These are phyloP conservation scores for Drosophila chauvacae DNA, from an alignment of 1,140 invertebrate genomes.

Conservation along the genomic window DNA sequence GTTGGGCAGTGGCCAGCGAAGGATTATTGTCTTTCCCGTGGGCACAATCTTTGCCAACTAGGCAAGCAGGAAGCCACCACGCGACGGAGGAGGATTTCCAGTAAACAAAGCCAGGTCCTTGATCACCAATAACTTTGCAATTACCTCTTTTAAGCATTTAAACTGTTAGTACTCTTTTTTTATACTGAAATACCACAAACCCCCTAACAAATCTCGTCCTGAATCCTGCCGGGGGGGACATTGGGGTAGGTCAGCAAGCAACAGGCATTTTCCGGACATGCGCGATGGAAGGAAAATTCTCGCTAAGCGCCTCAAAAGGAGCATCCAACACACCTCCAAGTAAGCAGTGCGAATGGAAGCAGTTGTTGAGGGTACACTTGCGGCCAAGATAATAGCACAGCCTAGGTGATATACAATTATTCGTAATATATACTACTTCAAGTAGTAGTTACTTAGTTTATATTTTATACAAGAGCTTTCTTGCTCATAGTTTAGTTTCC, in stretches of 20 bases:
- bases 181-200: conserved; percentile 25
- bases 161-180: conserved; percentile 15
- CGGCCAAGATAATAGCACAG: not conserved
- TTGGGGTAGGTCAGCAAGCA: conserved; percentile 30
- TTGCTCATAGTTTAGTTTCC: not conserved
- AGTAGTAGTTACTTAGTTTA: no score
- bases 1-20: conserved; percentile 31
- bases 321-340: not conserved
- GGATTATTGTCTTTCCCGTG: conserved; percentile 73
- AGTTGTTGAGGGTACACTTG: not conserved
- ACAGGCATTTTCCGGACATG: conserved; percentile 34
- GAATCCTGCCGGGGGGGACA: not conserved
- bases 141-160: conserved; percentile 35
- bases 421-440: not conserved
- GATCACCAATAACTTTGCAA: conserved; percentile 20
- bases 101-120: conserved; percentile 27
- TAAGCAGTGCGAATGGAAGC: conserved; percentile 4
- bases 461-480: not conserved
- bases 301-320: not conserved
- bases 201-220: not conserved
- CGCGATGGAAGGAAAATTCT: conserved; percentile 1
- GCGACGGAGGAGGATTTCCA: not conserved
- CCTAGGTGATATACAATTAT: not conserved
- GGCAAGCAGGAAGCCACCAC: conserved; percentile 1
- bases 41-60: conserved; percentile 79